Base-by-base conservation (phyloP, 2,797 vertebrate species). In the Hylomyscus alleni region DNA sequence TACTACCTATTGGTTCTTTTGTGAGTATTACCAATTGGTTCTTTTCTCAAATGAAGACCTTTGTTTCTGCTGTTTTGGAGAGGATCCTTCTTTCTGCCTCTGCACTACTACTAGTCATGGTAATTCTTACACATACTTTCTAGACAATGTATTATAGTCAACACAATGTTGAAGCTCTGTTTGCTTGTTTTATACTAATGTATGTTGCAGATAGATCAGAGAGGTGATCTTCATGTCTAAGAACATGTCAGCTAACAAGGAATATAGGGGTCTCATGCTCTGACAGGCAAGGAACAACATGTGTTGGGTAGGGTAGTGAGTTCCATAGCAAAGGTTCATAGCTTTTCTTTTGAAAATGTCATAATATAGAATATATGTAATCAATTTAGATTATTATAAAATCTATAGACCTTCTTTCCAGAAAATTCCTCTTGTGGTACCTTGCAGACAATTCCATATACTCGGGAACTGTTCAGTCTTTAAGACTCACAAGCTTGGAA, bases 401-500 rank as follows among this genome's bases (percentile, higher is more conserved):
- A 34, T 83, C 60, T 80, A 2, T 91, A 78, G 50, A 14, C 29
- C 62, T 2, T 40, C 17, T 67, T 11, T 52, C 22, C 31, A 34
- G 44, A 72, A 89, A 83, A 92, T 73, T 81, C 31, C 83, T 58
- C 14, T 62, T 29, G 14, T 11, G 73, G 8, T 47, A 76, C 54
- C 89, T 96, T 95, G 54, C 44, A 65, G n/a, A 58, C 20, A 47
- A 44, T 82, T 93, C 31, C 50, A 50, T 26, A 58, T 54, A 56
- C 19, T 69, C 65, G 50, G 58, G 58, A 89, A 77, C 65, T 44
- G 9, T 34, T 86, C 14, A 19, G 90, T 56, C 81, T 62, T 95
- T 62, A 78, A 62, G 78, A 95, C 3, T n/a, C 47, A 62, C 13
- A 26, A 19, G 8, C 86, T 96, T 96, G 86, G 47, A 89, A 65